A percentile compares a stretch with the other conserved stretches of the same genome.
These are phyloP conservation scores for Cromileptes altivelis DNA, from an alignment of 2,113 vertebrate species.

Conservation along the genomic window DNA sequence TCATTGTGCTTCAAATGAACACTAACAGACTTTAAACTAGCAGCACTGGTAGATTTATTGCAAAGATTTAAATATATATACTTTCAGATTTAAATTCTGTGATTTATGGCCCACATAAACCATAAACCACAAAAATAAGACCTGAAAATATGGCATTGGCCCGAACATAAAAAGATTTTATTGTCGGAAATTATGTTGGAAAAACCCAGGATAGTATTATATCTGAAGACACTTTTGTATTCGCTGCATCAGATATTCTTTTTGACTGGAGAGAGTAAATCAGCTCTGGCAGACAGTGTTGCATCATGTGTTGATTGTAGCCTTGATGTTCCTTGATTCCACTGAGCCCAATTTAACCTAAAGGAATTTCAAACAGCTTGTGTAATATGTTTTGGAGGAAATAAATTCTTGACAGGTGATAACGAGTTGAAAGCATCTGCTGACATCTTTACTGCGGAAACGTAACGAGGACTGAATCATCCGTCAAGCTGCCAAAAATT, in stretches of 20 bases:
- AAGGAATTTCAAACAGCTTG: neutral
- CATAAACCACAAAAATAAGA: neutral
- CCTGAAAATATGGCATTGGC: neutral
- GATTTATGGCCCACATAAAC: neutral
- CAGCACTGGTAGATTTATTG: neutral
- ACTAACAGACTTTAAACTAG: neutral
- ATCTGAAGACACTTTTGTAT: neutral
- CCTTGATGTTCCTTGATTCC: neutral
- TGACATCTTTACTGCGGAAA: conserved; percentile 9
- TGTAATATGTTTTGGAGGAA: conserved; percentile 8
- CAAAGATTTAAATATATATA: neutral
- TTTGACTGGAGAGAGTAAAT: neutral
- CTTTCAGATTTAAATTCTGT: neutral
- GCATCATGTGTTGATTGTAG: neutral
- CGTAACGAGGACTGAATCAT: neutral
- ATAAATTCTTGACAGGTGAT: neutral
- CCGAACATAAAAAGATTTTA: neutral
- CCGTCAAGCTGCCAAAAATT: conserved; percentile 8
- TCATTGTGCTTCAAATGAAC: neutral
- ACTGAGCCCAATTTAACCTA: neutral
- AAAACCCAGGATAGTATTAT: neutral
- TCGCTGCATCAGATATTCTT: neutral
- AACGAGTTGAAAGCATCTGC: neutral
- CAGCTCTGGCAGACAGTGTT: neutral
- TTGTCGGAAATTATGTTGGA: neutral